Evolutionary conservation across 1,140 invertebrate genomes (phyloP), one percentile per base, ranked within the genome.

Genomic region (Laupala kohalensis): DNA sequence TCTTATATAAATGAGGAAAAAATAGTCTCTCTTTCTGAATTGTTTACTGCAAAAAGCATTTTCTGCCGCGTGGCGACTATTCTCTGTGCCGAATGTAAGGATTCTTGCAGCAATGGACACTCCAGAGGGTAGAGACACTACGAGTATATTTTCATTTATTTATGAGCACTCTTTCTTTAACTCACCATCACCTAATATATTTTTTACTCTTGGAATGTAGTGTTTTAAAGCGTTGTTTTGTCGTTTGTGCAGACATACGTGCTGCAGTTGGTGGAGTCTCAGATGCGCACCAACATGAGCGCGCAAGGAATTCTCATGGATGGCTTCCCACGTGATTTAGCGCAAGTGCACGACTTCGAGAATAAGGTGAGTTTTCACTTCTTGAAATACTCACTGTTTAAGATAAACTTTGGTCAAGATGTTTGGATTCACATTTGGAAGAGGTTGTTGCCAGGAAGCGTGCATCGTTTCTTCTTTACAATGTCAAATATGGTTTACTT

Each of bases 271-370:
- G 81, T 93, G 0, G 85, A 89, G n/a, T 82, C 83, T 64, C 84
- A 88, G 72, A 83, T 90, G 71, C 76, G 79, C 0, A 78, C 83
- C 0, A 84, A 89, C 72, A 81, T 78, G 0, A 81, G 84, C 66
- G 79, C 80, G 73, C 82, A 85, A 24, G 94, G 94, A 15, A 88
- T 96, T 71, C 85, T 97, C 68, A 87, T 97, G 29, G 94, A 96
- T 79, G 94, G 94, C 2, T 97, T 91, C 81, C 95, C 95, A 0
- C 83, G 94, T 68, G 92, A 96, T 76, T 82, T 95, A 74, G 87
- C 88, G 67, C 94, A 97, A 83, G 89, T 92, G 72, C 85, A 88
- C 64, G 86, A 89, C 75, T 96, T 96, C 80, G 90, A 97, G 80
- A 87, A 84, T 64, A 90, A 93, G 86, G 94, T 95, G 19, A 53